Percentiles rank a stretch among this genome's conserved stretches.
phyloP scores from a whole-genome alignment of 2,888 invertebrate genomes.

The Erebia epiphron region DNA sequence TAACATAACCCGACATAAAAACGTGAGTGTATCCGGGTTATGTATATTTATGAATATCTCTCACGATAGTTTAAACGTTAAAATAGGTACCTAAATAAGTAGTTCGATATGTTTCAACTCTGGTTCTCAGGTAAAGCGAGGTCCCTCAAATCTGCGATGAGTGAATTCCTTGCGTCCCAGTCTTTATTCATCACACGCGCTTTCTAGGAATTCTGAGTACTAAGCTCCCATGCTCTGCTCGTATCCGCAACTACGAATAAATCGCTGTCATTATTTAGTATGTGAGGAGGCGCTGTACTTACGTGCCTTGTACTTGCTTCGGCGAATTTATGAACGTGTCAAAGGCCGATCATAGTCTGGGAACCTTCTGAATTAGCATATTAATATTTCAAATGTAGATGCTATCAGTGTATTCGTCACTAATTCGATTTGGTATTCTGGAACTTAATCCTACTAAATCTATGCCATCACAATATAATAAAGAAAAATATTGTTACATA shows the following conservation, averaged over 20 bases:
- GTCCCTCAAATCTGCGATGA: conserved; percentile 77
- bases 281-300: conserved; percentile 66
- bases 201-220: conserved; percentile 75
- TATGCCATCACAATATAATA: neutral
- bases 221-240: conserved; percentile 58
- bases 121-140: conserved; percentile 67
- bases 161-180: conserved; percentile 72
- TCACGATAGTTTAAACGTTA: too few species aligned
- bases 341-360: conserved; percentile 67
- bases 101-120: neutral
- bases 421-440: neutral
- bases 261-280: conserved; percentile 73
- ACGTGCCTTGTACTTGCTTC: conserved; percentile 62
- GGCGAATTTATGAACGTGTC: conserved; percentile 69
- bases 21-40: too few species aligned
- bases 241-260: conserved; percentile 71
- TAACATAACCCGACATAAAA: too few species aligned
- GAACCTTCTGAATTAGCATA: conserved; percentile 47
- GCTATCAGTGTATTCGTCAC: neutral
- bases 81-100: too few species aligned
- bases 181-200: conserved; percentile 80
- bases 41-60: too few species aligned
- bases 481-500: neutral
- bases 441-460: conserved; percentile 5
- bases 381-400: conserved; percentile 42